Evolutionary conservation across 2,113 vertebrate species (phyloP), one percentile per base, ranked within the genome.

Genomic region (Mirza zaza): DNA sequence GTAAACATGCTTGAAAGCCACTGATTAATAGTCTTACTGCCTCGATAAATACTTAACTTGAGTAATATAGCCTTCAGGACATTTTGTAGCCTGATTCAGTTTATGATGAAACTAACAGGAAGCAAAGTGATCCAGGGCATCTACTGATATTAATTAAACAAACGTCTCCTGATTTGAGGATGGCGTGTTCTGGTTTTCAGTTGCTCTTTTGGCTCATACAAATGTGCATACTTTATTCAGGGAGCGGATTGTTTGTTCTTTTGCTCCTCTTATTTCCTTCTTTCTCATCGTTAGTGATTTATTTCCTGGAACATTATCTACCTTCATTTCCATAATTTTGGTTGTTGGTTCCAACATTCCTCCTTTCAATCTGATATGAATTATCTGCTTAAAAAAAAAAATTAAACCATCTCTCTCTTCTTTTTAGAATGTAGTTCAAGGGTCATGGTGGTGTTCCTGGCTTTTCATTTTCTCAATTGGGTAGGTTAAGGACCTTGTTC

Each of bases 131-230:
- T 63, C 23, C 48, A 82, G 73, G 82, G 29, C 65, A 92, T 36
- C 32, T 32, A 39, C 55, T 8, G 3, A 23, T 45, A n/a, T 77
- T 77, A 71, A 90, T 91, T 87, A 96, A 85, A 86, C 57, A 87
- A 96, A 79, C 15, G 39, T 67, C 57, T 93, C 77, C 79, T 95
- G 91, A 55, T 92, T 81, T 93, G 42, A 42, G 67, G 93, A 94
- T 86, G 61, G 39, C 63, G 70, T 27, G 55, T 81, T 81, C 73
- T 93, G 50, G 8, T 57, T 93, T 91, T 42, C 71, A 34, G 3
- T 91, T 52, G 42, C 29, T 86, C 27, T 92, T 80, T n/a, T 86
- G 94, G 79, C 73, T 65, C 77, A 70, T 73, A 27, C 2, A 77
- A 81, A 87, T 76, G 18, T 52, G 55, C 27, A 50, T 81, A 12